Percentiles rank a stretch among this genome's conserved stretches.
Evolutionary conservation across 2,797 vertebrate species (phyloP).

Genomic region (Hapalemur alaotrensis): DNA sequence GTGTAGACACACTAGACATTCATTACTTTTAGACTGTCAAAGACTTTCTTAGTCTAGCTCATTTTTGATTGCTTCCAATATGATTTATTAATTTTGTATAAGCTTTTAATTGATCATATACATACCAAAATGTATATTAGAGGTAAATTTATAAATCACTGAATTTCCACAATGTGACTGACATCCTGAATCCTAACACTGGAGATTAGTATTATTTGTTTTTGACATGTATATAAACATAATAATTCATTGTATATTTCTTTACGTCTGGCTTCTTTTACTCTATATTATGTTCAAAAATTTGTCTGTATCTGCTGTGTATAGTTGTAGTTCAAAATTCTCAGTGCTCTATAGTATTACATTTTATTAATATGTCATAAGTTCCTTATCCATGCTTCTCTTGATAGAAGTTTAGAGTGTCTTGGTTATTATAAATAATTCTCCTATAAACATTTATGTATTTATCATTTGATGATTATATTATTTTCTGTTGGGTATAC

Average conservation of each 20-base stretch:
- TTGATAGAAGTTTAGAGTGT: background rate
- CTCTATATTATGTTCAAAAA: background rate
- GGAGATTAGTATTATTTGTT: background rate
- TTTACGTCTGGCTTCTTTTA: background rate
- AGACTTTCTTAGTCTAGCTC: background rate
- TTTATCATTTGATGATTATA: background rate
- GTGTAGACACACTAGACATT: background rate
- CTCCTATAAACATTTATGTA: background rate
- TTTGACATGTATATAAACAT: background rate
- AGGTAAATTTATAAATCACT: background rate
- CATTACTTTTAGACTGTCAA: background rate
- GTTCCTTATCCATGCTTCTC: background rate
- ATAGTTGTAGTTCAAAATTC: background rate
- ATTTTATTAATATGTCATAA: background rate
- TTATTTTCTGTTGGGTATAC: background rate
- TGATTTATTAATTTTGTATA: background rate
- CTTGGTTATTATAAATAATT: background rate
- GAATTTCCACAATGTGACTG: background rate
- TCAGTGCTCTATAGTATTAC: background rate
- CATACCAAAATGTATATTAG: background rate
- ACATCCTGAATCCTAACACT: background rate
- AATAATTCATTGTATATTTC: background rate
- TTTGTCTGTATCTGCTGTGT: background rate
- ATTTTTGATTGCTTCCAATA: background rate
- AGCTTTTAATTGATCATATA: background rate